Base-by-base conservation (phyloP, 2,113 vertebrate genomes). In the Callaeas wilsoni region DNA sequence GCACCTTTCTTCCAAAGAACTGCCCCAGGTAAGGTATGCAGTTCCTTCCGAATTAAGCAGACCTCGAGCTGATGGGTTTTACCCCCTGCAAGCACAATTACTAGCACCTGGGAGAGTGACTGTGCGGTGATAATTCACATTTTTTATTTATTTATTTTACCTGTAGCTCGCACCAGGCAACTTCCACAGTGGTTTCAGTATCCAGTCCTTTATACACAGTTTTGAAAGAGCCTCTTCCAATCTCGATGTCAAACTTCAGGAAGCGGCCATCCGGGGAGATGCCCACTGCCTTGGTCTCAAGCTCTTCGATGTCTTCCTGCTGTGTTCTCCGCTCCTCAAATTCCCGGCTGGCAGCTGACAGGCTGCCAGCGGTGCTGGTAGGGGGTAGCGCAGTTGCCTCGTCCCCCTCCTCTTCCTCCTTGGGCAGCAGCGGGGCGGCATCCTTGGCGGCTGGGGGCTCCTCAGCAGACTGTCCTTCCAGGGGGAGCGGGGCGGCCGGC, bases 111-210 rank as follows among this genome's bases (percentile, higher is more conserved):
- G 71, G 67, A 94, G 64, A 93, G 52, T 68, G 64, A 77, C 64
- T 25, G 13, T 2, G 12, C 52, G 20, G 42, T 7, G 52, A 8
- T 16, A 93, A 78, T 33, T 84, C 49, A 20, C 37, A 0, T 17
- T 15, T 55, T 53, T 47, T 50, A 90, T 65, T 64, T 59, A 44
- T 49, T 55, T 67, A 35, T 44, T 69, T 97, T 98, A 99, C 99
- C 99, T 99, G 99, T 55, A 99, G 98, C 90, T 99, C 99, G 69
- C 99, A 99, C 99, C 99, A 99, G 26, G 99, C 99, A 25, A 99
- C 99, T 89, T 99, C 99, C 98, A 99, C 99, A 0, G 99, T 99
- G 19, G 99, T 99, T 91, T 99, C 99, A 0, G 99, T 99, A 96
- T 99, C 99, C 97, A 99, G 98, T 20, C 99, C 99, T 95, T 99